phyloP scores from a whole-genome alignment of 2,113 vertebrate genomes.

The Engystomops pustulosus region DNA sequence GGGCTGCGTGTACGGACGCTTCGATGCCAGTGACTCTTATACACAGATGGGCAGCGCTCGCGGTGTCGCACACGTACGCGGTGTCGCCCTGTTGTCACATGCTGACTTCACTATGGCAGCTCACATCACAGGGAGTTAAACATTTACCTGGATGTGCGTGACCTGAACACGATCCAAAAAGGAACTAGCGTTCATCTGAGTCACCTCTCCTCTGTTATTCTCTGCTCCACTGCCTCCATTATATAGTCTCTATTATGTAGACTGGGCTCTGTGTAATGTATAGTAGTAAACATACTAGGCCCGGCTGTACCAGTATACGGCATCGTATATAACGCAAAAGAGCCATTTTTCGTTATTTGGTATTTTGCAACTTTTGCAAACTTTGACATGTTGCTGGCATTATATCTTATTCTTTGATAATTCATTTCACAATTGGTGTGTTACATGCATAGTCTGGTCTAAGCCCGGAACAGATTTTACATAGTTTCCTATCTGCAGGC shows the following conservation, averaged over 20 bases:
- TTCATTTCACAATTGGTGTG: too few relatives aligned
- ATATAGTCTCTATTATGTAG: background rate
- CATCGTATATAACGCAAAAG: too few relatives aligned
- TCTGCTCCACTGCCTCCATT: background rate
- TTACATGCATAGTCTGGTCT: too few relatives aligned
- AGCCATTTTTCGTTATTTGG: too few relatives aligned
- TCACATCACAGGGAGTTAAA: constrained; percentile 34
- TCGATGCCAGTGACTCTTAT: background rate
- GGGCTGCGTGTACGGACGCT: background rate
- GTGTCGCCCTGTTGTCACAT: constrained; percentile 24
- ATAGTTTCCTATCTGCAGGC: too few relatives aligned
- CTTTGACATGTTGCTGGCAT: too few relatives aligned
- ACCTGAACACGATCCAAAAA: background rate
- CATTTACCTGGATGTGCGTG: constrained; percentile 20
- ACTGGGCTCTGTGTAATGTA: background rate
- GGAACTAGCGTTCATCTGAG: background rate
- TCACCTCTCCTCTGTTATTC: background rate
- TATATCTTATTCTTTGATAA: too few relatives aligned
- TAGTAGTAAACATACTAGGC: background rate
- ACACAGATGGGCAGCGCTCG: background rate
- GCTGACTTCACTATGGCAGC: constrained; percentile 6
- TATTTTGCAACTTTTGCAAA: too few relatives aligned
- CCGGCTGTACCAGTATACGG: too few relatives aligned
- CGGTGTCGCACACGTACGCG: constrained; percentile 35
- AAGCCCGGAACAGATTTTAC: too few relatives aligned